phyloP scores from a whole-genome alignment of 2,113 vertebrate species.

The Phalacrocorax carbo region DNA sequence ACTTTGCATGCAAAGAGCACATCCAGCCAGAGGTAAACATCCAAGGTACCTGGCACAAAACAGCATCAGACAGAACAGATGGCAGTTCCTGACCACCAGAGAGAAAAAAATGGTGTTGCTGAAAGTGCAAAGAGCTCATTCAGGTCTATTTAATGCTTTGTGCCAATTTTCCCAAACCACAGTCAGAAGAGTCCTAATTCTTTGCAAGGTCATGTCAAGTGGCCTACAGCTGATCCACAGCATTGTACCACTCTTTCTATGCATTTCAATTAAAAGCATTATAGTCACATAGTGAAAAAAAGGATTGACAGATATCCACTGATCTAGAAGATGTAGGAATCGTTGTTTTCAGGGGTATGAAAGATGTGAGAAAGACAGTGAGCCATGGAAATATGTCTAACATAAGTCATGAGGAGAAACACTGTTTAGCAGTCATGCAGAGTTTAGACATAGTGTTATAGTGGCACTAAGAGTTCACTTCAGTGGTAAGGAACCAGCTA shows the following conservation, averaged over 20 bases:
- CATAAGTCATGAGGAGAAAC: background rate
- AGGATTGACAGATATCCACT: background rate
- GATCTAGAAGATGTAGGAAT: background rate
- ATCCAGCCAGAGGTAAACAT: background rate
- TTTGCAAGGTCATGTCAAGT: background rate
- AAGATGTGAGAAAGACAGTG: background rate
- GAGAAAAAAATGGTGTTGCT: background rate
- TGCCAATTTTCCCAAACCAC: background rate
- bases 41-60: conserved; percentile 1
- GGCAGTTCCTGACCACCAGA: background rate
- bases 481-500: background rate
- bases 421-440: background rate
- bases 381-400: background rate
- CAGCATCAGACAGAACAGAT: conserved; percentile 30
- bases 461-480: background rate
- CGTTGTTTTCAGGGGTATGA: background rate
- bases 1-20: background rate
- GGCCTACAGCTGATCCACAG: background rate
- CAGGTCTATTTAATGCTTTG: background rate
- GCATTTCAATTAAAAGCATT: background rate
- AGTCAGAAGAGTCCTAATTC: background rate
- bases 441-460: background rate
- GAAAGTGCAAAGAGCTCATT: background rate
- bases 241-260: background rate
- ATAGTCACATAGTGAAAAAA: background rate